These are phyloP conservation scores for Amphimedon queenslandica DNA, from an alignment of 37 sponge, comb jelly and placozoan genomes.

Conservation along the genomic window DNA sequence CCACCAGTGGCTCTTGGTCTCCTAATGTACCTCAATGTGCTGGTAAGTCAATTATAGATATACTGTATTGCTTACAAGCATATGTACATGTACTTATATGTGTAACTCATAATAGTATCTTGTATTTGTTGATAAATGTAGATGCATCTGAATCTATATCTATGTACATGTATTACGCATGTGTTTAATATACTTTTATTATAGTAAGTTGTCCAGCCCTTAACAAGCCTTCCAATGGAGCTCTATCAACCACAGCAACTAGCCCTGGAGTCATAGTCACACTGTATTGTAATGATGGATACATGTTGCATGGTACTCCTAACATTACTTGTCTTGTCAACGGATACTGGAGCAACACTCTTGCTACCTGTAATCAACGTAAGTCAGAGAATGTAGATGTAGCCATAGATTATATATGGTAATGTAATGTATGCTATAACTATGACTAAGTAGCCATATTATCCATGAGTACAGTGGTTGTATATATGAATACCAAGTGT, in stretches of 20 bases:
- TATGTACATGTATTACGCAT: too few species aligned
- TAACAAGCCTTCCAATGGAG: not conserved
- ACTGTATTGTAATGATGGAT: conserved; percentile 14
- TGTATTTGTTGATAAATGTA: too few species aligned
- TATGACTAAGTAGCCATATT: too few species aligned
- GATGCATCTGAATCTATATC: too few species aligned
- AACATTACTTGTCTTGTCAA: conserved; percentile 2
- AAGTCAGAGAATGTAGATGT: too few species aligned
- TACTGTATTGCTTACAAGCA: too few species aligned
- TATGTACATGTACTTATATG: too few species aligned
- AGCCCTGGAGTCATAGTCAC: conserved; percentile 5
- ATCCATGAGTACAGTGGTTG: too few species aligned
- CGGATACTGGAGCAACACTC: conserved; percentile 10
- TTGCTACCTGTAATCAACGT: conserved; percentile 9
- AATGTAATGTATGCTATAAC: too few species aligned
- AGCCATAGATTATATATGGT: too few species aligned
- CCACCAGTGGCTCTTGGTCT: conserved; percentile 8
- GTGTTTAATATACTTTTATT: not conserved
- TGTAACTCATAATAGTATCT: too few species aligned
- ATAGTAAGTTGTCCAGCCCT: not conserved
- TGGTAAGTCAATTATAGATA: conserved; percentile 32
- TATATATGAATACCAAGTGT: too few species aligned
- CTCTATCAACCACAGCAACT: not conserved
- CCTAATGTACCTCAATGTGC: conserved; percentile 21
- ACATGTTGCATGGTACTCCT: not conserved